These are phyloP conservation scores for Chesias legatella DNA, from an alignment of 2,888 invertebrate species.

Conservation along the genomic window DNA sequence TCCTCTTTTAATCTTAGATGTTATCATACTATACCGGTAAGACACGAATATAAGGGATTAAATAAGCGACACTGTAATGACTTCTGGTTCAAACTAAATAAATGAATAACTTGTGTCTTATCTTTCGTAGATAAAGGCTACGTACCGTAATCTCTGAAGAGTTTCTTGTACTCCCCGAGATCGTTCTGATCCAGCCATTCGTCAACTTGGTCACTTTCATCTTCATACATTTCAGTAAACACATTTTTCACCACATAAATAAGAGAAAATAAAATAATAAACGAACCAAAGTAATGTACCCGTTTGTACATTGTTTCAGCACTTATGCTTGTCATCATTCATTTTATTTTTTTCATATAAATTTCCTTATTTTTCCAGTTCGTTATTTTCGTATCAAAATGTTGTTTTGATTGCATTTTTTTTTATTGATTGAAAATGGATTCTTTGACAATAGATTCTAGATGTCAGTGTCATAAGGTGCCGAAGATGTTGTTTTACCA, in stretches of 20 bases:
- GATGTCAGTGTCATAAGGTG: too few relatives aligned
- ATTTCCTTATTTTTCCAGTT: too few relatives aligned
- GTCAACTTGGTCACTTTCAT: slow-evolving; percentile 83
- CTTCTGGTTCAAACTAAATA: too few relatives aligned
- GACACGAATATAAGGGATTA: too few relatives aligned
- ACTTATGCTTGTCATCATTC: slow-evolving; percentile 49
- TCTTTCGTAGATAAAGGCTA: slow-evolving; percentile 21
- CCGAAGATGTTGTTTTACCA: too few relatives aligned
- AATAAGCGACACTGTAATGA: too few relatives aligned
- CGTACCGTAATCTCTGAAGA: slow-evolving; percentile 88
- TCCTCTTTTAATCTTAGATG: too few relatives aligned
- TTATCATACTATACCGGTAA: too few relatives aligned
- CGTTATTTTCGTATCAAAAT: too few relatives aligned
- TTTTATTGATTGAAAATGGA: too few relatives aligned
- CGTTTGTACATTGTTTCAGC: slow-evolving; percentile 57
- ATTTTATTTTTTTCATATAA: slow-evolving; percentile 12
- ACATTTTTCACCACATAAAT: slow-evolving; percentile 58
- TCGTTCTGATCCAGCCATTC: slow-evolving; percentile 88
- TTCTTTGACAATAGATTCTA: too few relatives aligned
- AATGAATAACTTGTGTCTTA: not conserved
- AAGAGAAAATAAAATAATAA: slow-evolving; percentile 56
- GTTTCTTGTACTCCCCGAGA: slow-evolving; percentile 83
- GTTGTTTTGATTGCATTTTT: too few relatives aligned
- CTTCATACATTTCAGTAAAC: slow-evolving; percentile 67
- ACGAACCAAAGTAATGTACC: slow-evolving; percentile 53